These are phyloP conservation scores for Panurus biarmicus DNA, from an alignment of 2,113 vertebrate species.

Conservation along the genomic window DNA sequence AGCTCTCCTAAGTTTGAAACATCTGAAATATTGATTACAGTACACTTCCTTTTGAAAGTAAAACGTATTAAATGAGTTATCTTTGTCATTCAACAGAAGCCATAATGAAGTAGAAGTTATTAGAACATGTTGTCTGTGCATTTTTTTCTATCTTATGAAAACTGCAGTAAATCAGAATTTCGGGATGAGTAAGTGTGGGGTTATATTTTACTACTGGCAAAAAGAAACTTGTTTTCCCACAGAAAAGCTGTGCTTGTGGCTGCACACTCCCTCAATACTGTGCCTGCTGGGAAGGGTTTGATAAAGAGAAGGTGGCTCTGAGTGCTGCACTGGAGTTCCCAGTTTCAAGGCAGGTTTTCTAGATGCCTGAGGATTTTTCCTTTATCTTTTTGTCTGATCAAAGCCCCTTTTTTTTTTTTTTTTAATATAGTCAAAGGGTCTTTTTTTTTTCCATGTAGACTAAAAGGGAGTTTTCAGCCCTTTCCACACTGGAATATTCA, in stretches of 20 bases:
- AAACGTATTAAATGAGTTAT: not conserved
- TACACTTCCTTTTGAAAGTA: conserved; percentile 11
- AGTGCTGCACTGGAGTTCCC: not conserved
- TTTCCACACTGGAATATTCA: not conserved
- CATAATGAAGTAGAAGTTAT: not conserved
- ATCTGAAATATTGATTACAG: conserved; percentile 33
- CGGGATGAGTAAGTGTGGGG: not conserved
- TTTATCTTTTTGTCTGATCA: not conserved
- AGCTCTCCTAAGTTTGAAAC: not conserved
- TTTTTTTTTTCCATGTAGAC: not conserved
- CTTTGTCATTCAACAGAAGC: not conserved
- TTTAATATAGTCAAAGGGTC: not conserved
- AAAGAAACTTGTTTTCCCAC: not conserved
- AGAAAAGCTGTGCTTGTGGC: not conserved
- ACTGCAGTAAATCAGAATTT: not conserved
- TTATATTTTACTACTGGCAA: not conserved
- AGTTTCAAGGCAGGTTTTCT: not conserved
- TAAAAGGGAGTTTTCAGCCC: not conserved
- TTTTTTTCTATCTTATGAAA: not conserved
- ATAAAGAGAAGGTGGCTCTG: not conserved
- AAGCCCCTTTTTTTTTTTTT: not conserved
- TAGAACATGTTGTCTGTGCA: not conserved
- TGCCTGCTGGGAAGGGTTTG: not conserved
- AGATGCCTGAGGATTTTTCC: not conserved
- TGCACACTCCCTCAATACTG: not conserved